Base-by-base conservation (phyloP, 2,113 vertebrate species). In the Rhinoptilus africanus region DNA sequence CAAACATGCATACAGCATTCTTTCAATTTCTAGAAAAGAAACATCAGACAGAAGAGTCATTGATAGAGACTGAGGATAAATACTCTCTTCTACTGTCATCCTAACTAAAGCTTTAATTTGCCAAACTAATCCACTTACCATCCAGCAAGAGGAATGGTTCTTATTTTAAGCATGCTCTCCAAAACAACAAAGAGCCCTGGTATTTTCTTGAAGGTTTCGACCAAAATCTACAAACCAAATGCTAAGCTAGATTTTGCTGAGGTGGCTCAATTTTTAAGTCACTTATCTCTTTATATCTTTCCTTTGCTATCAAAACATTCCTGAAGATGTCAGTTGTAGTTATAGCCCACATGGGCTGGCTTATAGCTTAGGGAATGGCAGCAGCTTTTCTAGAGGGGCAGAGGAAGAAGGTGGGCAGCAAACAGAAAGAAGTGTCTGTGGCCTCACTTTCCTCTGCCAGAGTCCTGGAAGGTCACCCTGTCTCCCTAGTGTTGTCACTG, bases 111-210 rank as follows among this genome's bases (percentile, higher is more conserved):
- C 77, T 86, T 95, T 94, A 88, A 93, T 95, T 92, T 92, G 74
- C 74, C 54, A 76, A 85, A 87, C 77, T 94, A 96, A 95, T 95
- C 91, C 92, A 94, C 89, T 92, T 96, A 92, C 51, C 66, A 89
- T 76, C 4, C 72, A 79, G 57, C 11, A n/a, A 95, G 53, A 69
- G 45, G n/a, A 95, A 79, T 1, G 5, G 30, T 30, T 93, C n/a
- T 94, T 57, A 92, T 50, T 93, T 79, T 37, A 92, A 92, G 75
- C 50, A 57, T 16, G 1, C 28, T 74, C 59, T 60, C 39, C 5
- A 4, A 91, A 77, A 63, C 28, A 68, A 68, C 14, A 56, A 9
- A 81, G 87, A 59, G 32, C 26, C 28, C 23, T 4, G 9, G 26
- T 47, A 64, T 66, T 86, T 88, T 92, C 73, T 45, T 50, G 24